phyloP scores from a whole-genome alignment of 2,888 invertebrate genomes.

The Pterobdella sp. region DNA sequence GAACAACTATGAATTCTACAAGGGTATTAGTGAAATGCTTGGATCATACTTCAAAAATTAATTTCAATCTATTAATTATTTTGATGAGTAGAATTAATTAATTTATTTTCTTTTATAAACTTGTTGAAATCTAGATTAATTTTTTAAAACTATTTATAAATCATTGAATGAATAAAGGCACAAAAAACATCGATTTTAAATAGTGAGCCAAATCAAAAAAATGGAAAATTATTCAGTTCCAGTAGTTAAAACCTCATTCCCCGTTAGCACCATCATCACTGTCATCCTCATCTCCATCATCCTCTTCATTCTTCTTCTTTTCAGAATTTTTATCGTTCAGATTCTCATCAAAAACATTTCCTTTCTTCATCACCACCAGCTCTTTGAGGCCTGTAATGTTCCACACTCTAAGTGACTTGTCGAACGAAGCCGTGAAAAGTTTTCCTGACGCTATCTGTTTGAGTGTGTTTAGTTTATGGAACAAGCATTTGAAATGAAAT shows the following conservation, averaged over 20 bases:
- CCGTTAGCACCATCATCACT: neutral
- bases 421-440: constrained; percentile 52
- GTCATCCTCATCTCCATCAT: neutral
- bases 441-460: constrained; percentile 49
- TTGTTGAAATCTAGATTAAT: too few relatives aligned
- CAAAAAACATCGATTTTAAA: too few relatives aligned
- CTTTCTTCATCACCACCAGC: constrained; percentile 23
- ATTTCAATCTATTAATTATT: too few relatives aligned
- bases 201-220: too few relatives aligned
- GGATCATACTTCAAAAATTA: too few relatives aligned
- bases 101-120: too few relatives aligned
- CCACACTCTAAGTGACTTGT: constrained; percentile 51
- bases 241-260: neutral
- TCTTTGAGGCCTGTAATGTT: constrained; percentile 43
- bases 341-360: constrained; percentile 23
- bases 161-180: too few relatives aligned
- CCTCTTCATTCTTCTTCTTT: neutral
- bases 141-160: too few relatives aligned
- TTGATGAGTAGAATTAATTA: too few relatives aligned
- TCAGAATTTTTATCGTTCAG: neutral
- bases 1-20: too few relatives aligned
- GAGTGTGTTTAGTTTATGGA: neutral
- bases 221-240: neutral
- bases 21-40: too few relatives aligned
- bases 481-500: constrained; percentile 13